phyloP scores from a whole-genome alignment of 2,797 vertebrate genomes.

The Myiotriccus ornatus region DNA sequence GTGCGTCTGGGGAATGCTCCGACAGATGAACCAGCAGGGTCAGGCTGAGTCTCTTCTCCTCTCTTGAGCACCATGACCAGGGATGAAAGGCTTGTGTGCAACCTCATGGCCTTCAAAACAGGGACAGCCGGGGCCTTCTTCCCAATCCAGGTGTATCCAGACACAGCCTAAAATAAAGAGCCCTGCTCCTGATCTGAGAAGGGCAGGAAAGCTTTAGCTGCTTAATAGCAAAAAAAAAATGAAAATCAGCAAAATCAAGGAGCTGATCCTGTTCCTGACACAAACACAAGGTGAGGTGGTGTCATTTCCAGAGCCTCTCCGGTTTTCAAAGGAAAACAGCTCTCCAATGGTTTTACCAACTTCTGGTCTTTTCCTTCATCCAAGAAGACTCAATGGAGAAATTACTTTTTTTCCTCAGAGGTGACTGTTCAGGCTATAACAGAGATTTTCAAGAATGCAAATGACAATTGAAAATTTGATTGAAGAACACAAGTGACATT shows the following conservation, averaged over 20 bases:
- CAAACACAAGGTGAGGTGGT: not conserved
- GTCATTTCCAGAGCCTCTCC: not conserved
- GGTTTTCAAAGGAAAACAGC: not conserved
- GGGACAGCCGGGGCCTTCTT: not conserved
- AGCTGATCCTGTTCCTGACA: not conserved
- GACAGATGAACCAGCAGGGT: accelerated
- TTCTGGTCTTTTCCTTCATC: not conserved
- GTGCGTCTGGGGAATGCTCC: accelerated
- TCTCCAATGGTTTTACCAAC: not conserved
- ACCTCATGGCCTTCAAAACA: not conserved
- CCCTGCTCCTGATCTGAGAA: not conserved
- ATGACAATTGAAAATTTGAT: not conserved
- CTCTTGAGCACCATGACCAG: accelerated
- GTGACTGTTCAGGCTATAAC: not conserved
- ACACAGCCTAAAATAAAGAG: not conserved
- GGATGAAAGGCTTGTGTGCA: not conserved
- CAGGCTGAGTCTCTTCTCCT: not conserved
- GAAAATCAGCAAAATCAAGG: not conserved
- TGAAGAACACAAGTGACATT: not conserved
- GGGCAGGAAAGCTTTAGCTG: not conserved
- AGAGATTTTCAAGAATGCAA: not conserved
- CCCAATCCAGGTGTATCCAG: not conserved
- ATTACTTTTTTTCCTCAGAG: not conserved
- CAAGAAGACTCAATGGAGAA: not conserved
- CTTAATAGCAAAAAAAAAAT: not conserved